Conservation (phyloP, 2,797 vertebrate genomes). For the Botia almorhae region DNA sequence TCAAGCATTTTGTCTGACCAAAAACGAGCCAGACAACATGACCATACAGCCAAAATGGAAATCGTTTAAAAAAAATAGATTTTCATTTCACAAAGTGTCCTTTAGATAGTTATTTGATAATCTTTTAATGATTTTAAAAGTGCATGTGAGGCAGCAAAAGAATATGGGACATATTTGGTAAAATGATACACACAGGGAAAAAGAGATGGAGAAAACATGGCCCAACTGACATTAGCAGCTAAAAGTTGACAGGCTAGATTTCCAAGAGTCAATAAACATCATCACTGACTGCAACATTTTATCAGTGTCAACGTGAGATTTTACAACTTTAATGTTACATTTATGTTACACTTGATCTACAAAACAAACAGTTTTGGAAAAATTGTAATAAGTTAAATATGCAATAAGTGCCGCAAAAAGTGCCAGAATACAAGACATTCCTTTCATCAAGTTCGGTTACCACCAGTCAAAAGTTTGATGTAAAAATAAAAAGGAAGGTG, state of each 20-base stretch:
- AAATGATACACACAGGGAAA: background rate
- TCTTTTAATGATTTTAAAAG: background rate
- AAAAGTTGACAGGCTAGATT: background rate
- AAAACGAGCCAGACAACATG: slow-evolving; percentile 38
- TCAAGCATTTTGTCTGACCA: slow-evolving; percentile 28
- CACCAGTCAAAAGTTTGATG: background rate
- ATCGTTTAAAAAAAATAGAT: background rate
- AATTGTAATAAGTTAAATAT: background rate
- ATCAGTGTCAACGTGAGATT: background rate
- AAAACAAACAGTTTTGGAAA: background rate
- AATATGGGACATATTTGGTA: background rate
- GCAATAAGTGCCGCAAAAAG: background rate
- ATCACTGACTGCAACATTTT: background rate
- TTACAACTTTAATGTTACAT: background rate
- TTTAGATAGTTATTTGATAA: background rate
- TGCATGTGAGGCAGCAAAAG: background rate
- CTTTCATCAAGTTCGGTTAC: background rate
- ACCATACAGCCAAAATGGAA: slow-evolving; percentile 14
- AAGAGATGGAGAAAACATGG: background rate
- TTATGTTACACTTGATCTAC: too few relatives aligned
- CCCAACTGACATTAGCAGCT: background rate
- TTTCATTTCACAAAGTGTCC: background rate
- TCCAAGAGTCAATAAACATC: background rate
- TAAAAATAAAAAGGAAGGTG: background rate
- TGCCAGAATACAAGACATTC: background rate